Evolutionary conservation across 2,797 vertebrate species (phyloP).

Genomic region (Aythya fuligula): DNA sequence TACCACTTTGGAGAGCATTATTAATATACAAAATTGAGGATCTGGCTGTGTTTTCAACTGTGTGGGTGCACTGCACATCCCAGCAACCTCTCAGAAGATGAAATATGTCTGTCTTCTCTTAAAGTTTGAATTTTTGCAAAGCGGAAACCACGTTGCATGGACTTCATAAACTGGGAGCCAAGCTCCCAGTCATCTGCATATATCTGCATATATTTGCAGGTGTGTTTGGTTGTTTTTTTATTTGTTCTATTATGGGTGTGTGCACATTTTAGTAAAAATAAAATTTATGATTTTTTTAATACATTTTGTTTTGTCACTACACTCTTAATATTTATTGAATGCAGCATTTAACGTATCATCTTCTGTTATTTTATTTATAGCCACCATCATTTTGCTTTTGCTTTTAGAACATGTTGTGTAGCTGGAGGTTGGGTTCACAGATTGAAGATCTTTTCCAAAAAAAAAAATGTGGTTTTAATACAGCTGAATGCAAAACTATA

Average conservation of each 20-base stretch:
- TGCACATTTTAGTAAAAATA: background rate
- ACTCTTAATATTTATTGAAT: background rate
- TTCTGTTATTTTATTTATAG: background rate
- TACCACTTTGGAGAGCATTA: background rate
- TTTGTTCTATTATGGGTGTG: background rate
- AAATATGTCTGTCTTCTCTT: background rate
- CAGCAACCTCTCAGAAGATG: background rate
- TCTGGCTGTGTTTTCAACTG: background rate
- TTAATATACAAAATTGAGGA: background rate
- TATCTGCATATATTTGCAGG: background rate
- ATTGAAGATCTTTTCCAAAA: background rate
- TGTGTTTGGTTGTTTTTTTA: background rate
- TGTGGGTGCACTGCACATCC: rapidly evolving
- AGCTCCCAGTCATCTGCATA: background rate
- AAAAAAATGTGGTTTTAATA: background rate
- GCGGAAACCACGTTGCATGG: background rate
- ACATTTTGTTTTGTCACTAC: background rate
- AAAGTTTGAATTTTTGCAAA: background rate
- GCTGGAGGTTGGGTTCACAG: background rate
- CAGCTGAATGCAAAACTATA: background rate
- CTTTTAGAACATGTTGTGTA: background rate
- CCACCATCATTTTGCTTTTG: background rate
- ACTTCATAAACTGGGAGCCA: background rate
- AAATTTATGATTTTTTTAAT: background rate
- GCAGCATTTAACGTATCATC: background rate